Evolutionary conservation across 2,797 vertebrate species (phyloP).

Genomic region (Anomalospiza imberbis): DNA sequence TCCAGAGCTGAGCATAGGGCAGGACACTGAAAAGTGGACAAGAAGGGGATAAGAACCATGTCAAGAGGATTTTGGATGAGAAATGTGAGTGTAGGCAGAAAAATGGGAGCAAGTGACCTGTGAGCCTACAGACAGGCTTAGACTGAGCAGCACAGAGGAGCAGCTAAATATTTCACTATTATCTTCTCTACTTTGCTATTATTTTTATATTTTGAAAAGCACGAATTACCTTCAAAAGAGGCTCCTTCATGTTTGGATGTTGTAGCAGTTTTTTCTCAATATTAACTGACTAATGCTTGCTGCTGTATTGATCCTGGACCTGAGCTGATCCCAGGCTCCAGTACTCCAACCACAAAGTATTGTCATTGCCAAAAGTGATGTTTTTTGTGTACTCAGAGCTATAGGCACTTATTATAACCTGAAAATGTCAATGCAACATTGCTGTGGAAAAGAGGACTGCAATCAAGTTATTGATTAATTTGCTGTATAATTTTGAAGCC

Average conservation of each 20-base stretch:
- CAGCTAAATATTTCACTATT: not conserved
- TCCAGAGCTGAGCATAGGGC: not conserved
- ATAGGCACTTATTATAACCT: not conserved
- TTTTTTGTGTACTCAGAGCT: not conserved
- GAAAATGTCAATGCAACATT: not conserved
- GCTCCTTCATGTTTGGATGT: not conserved
- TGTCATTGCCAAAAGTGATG: not conserved
- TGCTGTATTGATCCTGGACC: not conserved
- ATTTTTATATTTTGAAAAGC: not conserved
- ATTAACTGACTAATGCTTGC: not conserved
- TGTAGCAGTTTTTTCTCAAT: not conserved
- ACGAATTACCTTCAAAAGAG: not conserved
- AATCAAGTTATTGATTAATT: not conserved
- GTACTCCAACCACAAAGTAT: not conserved
- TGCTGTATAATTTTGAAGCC: not conserved
- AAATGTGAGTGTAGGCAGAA: not conserved
- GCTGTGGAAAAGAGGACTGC: not conserved
- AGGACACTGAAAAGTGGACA: not conserved
- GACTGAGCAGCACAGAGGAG: not conserved
- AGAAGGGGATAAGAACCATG: rapidly evolving
- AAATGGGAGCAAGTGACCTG: not conserved
- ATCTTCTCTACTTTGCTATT: not conserved
- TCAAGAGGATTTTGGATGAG: not conserved
- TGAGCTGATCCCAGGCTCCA: not conserved
- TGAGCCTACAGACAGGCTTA: not conserved